Evolutionary conservation across 1,140 invertebrate species (phyloP).

Genomic region (Calosoma granatense): DNA sequence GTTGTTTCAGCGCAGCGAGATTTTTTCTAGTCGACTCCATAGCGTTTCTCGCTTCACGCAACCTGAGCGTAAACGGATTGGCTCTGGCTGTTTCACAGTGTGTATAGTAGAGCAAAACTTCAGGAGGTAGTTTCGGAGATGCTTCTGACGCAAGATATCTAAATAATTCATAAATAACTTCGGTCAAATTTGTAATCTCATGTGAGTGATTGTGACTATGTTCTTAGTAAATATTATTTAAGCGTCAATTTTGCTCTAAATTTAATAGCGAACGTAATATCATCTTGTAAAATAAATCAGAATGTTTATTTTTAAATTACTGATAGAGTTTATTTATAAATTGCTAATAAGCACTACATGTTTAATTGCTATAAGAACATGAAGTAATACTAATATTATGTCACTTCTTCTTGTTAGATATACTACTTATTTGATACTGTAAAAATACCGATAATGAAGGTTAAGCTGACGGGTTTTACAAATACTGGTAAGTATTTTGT

Average conservation of each 20-base stretch:
- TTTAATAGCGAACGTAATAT: too few species aligned
- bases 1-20: conserved; percentile 46
- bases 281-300: too few species aligned
- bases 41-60: conserved; percentile 62
- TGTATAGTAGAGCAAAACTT: conserved; percentile 71
- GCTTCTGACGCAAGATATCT: conserved; percentile 32
- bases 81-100: conserved; percentile 65
- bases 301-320: too few species aligned
- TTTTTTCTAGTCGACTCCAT: conserved; percentile 57
- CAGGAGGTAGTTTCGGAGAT: conserved; percentile 35
- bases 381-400: too few species aligned
- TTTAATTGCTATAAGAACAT: too few species aligned
- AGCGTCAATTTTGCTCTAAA: too few species aligned
- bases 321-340: too few species aligned
- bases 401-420: too few species aligned
- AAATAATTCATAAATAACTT: too few species aligned
- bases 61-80: conserved; percentile 67
- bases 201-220: background rate
- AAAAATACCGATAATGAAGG: too few species aligned
- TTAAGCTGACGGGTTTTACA: conserved; percentile 13
- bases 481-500: conserved; percentile 43
- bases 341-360: too few species aligned
- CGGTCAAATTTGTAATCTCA: background rate
- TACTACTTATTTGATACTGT: too few species aligned
- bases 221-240: background rate